These are phyloP conservation scores for Oscheius onirici DNA, from an alignment of 2,888 invertebrate species.

Conservation along the genomic window DNA sequence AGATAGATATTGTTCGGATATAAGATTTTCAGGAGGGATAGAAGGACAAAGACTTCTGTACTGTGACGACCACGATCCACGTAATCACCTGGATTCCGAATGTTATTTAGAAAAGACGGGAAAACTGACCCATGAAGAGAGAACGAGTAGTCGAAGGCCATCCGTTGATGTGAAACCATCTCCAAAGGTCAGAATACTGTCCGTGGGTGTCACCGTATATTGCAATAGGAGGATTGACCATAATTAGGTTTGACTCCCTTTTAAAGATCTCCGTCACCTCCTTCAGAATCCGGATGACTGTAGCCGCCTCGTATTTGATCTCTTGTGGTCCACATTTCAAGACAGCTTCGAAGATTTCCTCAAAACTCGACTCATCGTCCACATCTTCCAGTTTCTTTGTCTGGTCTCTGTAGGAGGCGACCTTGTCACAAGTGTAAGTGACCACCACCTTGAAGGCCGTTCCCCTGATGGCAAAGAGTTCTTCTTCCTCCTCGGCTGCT, in stretches of 20 bases:
- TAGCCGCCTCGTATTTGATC: background rate
- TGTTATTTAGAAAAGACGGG: no score
- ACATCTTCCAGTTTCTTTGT: background rate
- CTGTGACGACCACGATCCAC: slow-evolving; percentile 53
- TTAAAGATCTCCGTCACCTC: background rate
- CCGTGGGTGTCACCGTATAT: slow-evolving; percentile 26
- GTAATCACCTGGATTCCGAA: no score
- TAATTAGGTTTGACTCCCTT: background rate
- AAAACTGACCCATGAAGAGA: slow-evolving; percentile 52
- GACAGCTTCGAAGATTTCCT: background rate
- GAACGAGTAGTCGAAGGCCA: slow-evolving; percentile 32
- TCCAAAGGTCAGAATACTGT: slow-evolving; percentile 21
- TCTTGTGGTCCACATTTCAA: background rate
- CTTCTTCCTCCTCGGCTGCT: background rate
- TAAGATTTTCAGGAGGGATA: slow-evolving; percentile 44
- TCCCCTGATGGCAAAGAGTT: background rate
- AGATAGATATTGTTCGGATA: slow-evolving; percentile 49
- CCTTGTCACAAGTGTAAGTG: background rate
- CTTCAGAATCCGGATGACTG: background rate
- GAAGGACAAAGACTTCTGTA: slow-evolving; percentile 44
- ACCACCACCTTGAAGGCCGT: background rate
- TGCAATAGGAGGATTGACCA: slow-evolving; percentile 13
- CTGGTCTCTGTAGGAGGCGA: background rate
- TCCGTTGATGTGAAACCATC: slow-evolving; percentile 20
- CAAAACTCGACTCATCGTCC: background rate